These are phyloP conservation scores for Gavia stellata DNA, from an alignment of 2,113 vertebrate genomes.

Conservation along the genomic window DNA sequence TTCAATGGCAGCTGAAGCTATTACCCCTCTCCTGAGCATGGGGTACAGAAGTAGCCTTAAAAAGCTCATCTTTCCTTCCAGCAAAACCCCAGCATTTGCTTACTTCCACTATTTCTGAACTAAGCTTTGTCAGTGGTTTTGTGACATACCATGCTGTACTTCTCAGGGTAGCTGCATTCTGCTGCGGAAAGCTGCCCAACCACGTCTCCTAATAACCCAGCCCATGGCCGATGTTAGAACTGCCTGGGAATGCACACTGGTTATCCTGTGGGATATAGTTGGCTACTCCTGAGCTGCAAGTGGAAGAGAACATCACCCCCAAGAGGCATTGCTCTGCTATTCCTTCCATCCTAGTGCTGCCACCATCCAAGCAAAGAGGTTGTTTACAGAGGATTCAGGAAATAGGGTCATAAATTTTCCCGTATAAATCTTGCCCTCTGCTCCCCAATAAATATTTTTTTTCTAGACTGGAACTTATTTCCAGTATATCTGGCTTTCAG, in stretches of 20 bases:
- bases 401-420: not conserved
- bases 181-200: not conserved
- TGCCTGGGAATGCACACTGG: not conserved
- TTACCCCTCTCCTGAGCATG: not conserved
- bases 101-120: not conserved
- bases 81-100: not conserved
- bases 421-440: not conserved
- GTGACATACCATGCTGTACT: not conserved
- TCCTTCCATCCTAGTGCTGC: not conserved
- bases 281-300: not conserved
- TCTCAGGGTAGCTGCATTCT: not conserved
- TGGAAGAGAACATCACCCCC: slow-evolving; percentile 6
- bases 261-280: not conserved
- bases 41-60: not conserved
- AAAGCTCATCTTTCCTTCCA: not conserved
- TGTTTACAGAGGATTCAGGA: not conserved
- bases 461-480: not conserved
- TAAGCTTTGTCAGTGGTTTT: not conserved
- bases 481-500: not conserved
- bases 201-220: not conserved
- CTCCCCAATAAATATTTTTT: not conserved
- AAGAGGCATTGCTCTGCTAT: not conserved
- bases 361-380: not conserved
- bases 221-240: not conserved
- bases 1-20: not conserved